These are phyloP conservation scores for Formicarius rufipectus DNA, from an alignment of 2,113 vertebrate species.

Conservation along the genomic window DNA sequence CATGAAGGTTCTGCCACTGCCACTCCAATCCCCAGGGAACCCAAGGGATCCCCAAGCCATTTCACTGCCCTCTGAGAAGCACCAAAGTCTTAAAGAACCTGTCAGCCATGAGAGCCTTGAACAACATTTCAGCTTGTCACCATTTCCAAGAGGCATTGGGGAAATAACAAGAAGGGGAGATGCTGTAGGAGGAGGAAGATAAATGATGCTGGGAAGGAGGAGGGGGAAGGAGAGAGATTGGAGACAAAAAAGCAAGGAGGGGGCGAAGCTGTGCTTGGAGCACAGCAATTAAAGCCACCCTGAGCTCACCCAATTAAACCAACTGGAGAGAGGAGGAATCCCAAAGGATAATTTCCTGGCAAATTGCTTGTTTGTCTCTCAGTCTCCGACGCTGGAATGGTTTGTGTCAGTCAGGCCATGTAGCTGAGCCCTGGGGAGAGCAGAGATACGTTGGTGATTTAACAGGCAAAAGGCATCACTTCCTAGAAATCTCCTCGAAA, in stretches of 20 bases:
- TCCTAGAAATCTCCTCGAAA: neutral
- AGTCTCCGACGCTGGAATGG: neutral
- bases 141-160: neutral
- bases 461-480: neutral
- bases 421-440: neutral
- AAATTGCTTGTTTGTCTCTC: neutral
- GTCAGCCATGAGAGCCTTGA: neutral
- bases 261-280: neutral
- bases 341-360: conserved; percentile 9
- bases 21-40: neutral
- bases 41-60: neutral
- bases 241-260: neutral
- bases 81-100: neutral
- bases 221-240: neutral
- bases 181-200: neutral
- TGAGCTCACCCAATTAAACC: conserved; percentile 22
- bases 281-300: conserved; percentile 17
- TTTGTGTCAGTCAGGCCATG: neutral
- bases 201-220: neutral
- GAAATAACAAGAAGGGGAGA: neutral
- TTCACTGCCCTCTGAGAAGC: neutral
- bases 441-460: neutral
- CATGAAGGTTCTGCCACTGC: neutral
- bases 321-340: neutral
- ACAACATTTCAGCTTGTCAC: conserved; percentile 25